Base-by-base conservation (phyloP, 2,797 vertebrate species). In the Chlorospingus semifuscus region DNA sequence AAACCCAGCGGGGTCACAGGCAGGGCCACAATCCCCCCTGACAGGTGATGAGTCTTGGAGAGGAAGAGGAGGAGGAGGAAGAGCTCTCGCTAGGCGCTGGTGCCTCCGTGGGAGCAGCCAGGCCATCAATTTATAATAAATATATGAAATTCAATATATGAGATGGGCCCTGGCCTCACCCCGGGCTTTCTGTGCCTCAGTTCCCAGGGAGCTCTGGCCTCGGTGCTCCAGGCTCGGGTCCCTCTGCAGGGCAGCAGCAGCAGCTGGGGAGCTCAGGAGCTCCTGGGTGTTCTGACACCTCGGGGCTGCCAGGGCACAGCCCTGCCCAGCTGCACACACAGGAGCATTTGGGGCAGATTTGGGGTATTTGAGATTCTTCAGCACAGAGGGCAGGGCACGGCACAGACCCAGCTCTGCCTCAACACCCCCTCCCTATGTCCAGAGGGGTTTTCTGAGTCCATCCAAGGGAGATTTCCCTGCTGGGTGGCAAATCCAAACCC, bases 241-340 rank as follows among this genome's bases (percentile, higher is more conserved):
- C 16, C 53, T 64, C 32, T 50, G 74, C 63, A 59, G 9, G 60
- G 30, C 3, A 1, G 1, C 12, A 50, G 66, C 63, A 37, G 77
- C 59, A 63, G 23, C 8, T 8, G 17, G 3, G 9, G 12, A 22
- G 39, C 6, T 26, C 24, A 21, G 15, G 3, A 53, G 61, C 16
- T 50, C 15, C 6, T 30, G 6, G 13, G 52, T 44, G 34, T 5
- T 14, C 34, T 2, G 0, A 7, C 52, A 21, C 29, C 30, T 26
- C 1, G 0, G 0, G 11, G 36, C 80, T 59, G 71, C 32, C 79
- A 2, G 59, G 0, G 3, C 9, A 0, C 26, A 41, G 0, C 11
- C 0, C 10, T 4, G 12, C 71, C 68, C 63, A 36, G 2, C 56
- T 34, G 9, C 60, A 30, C 2, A 2, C n/a, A 0, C 1, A 0